Base-by-base conservation (phyloP, 2,797 vertebrate species). In the Poeciliopsis paucimaculata region DNA sequence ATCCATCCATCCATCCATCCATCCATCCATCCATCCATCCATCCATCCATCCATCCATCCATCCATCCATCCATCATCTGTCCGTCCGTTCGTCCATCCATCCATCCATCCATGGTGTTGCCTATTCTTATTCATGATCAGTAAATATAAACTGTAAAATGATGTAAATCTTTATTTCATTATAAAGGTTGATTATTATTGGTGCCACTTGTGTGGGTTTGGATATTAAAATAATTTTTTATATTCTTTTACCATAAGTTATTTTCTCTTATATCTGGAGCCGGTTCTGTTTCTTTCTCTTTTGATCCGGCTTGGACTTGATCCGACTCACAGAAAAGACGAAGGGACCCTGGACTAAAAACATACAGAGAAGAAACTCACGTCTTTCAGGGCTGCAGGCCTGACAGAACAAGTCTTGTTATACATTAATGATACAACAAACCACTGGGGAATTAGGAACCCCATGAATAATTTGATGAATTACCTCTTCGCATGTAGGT, bases 391-490 rank as follows among this genome's bases (percentile, higher is more conserved):
- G 51, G 77, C 12, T 39, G 7, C 74, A 76, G 57, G 64, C 77
- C 81, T 87, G 81, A 82, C 68, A 90, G 82, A 87, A 88, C 79
- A 82, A 84, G 87, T 80, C 82, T 77, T 90, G 86, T 86, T 76
- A 84, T 49, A 77, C 74, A 83, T 81, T 82, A 92, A 86, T 86
- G 83, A 91, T 88, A 78, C 79, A 88, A 85, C 77, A 77, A 91
- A 83, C 85, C 88, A 83, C 77, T 26, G 20, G 75, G 75, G 85
- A 90, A 86, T 83, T 84, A 76, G 73, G 75, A 85, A 77, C 71
- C 3, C 45, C 76, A 77, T 90, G 82, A 90, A 93, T 91, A 84
- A 90, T 88, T 90, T 76, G 85, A 79, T 64, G 70, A 80, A 84
- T 81, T 76, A 28, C 72, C 57, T 75, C 45, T 36, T 66, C 8